Evolutionary conservation across 2,113 vertebrate species (phyloP).

Genomic region (Tautogolabrus adspersus): DNA sequence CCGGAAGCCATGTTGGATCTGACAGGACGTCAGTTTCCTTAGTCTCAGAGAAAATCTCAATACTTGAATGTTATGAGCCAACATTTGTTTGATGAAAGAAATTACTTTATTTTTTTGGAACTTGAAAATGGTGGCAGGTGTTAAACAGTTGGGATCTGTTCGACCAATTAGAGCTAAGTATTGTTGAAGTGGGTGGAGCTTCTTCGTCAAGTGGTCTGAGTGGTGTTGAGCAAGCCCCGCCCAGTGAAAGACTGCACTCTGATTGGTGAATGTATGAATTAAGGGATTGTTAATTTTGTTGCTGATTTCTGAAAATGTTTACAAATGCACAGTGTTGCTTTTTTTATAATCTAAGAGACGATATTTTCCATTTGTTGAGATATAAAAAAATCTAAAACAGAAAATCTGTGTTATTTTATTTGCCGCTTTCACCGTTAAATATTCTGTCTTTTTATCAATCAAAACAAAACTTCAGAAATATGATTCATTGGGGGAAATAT

Average conservation of each 20-base stretch:
- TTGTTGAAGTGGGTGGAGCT: neutral
- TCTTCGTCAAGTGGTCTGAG: no score
- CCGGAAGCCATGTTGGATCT: no score
- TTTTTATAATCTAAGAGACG: slow-evolving; percentile 14
- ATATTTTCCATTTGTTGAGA: slow-evolving; percentile 21
- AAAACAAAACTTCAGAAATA: no score
- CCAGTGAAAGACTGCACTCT: neutral
- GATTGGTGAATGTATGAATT: slow-evolving; percentile 17
- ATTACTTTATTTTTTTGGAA: neutral
- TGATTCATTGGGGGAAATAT: no score
- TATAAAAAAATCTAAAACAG: neutral
- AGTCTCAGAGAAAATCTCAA: neutral
- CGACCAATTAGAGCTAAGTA: neutral
- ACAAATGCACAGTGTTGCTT: neutral
- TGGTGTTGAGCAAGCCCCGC: neutral
- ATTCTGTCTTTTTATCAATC: no score
- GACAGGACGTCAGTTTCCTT: neutral
- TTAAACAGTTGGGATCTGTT: neutral
- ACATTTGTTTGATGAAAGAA: no score
- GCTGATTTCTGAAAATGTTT: neutral
- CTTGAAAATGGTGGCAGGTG: neutral
- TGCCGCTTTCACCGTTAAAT: no score
- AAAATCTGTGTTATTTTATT: no score
- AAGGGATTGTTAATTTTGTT: neutral
- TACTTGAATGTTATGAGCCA: neutral